Percentiles rank a stretch among this genome's conserved stretches.
These are phyloP conservation scores for Nannoperca obscura DNA, from an alignment of 2,797 vertebrate species.

Conservation along the genomic window DNA sequence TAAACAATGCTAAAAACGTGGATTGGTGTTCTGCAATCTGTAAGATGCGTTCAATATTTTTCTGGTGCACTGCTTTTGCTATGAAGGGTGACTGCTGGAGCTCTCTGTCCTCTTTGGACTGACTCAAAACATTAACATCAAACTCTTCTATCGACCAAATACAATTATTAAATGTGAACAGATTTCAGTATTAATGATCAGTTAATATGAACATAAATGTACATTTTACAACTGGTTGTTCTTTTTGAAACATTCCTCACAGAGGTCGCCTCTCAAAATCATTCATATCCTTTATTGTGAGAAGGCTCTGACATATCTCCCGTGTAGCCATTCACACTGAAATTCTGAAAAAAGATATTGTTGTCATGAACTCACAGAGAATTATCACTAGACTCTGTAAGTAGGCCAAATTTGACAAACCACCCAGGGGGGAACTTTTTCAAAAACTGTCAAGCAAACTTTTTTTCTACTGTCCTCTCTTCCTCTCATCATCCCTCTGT, in stretches of 20 bases:
- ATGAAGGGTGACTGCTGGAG: not conserved
- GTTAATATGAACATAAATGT: not conserved
- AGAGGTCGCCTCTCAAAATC: not conserved
- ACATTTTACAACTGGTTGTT: no score
- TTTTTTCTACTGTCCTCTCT: not conserved
- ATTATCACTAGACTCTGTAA: no score
- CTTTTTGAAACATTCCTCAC: no score
- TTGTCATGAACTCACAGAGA: not conserved
- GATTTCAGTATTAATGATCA: no score
- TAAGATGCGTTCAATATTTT: no score
- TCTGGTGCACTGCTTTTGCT: constrained; percentile 8
- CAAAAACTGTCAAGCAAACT: not conserved
- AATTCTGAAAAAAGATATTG: not conserved
- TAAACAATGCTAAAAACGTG: constrained; percentile 11
- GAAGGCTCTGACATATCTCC: not conserved
- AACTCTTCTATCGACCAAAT: not conserved
- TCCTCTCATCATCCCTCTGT: not conserved
- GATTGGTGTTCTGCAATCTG: no score
- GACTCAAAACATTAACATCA: not conserved
- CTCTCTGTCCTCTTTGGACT: not conserved
- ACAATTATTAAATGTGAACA: not conserved
- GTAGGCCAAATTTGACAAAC: not conserved
- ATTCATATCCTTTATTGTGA: not conserved
- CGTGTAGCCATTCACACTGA: not conserved
- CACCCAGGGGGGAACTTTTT: no score